phyloP scores from a whole-genome alignment of 2,797 vertebrate species.

The Melopsittacus undulatus region DNA sequence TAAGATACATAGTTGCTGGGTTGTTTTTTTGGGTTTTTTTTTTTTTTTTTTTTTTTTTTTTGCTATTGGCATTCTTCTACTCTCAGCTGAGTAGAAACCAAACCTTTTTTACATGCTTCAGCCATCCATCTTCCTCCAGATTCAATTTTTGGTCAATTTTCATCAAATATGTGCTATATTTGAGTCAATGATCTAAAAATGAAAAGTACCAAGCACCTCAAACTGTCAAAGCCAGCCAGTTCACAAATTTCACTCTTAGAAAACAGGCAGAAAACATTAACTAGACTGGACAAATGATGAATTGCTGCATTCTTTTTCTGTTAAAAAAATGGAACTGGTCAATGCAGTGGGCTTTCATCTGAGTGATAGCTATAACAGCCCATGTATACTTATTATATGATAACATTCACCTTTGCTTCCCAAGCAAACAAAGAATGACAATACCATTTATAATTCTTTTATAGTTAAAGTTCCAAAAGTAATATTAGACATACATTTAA shows the following conservation, averaged over 20 bases:
- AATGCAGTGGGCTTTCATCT: neutral
- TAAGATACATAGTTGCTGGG: neutral
- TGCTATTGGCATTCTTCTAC: neutral
- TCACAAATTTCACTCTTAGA: slow-evolving; percentile 2
- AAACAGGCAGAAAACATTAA: slow-evolving; percentile 5
- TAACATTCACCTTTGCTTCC: neutral
- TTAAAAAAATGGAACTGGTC: slow-evolving; percentile 3
- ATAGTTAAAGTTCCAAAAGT: neutral
- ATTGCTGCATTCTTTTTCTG: slow-evolving; percentile 24
- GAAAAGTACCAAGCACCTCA: slow-evolving; percentile 24
- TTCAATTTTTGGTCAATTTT: slow-evolving; percentile 46
- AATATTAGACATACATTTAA: neutral
- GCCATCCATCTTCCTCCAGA: slow-evolving; percentile 9
- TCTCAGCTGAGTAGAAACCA: neutral
- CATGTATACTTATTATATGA: neutral
- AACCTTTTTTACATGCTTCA: slow-evolving; percentile 7
- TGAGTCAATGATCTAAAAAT: slow-evolving; percentile 38
- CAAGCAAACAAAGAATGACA: neutral
- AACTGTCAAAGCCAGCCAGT: slow-evolving; percentile 24
- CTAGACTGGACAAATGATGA: slow-evolving; percentile 32
- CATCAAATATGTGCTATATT: neutral
- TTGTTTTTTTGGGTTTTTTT: no score
- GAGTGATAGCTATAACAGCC: neutral
- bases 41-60: neutral
- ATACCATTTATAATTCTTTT: neutral